Evolutionary conservation across 2,888 invertebrate genomes (phyloP), one percentile per base, ranked within the genome.

Genomic region (Eupeodes latifasciatus): DNA sequence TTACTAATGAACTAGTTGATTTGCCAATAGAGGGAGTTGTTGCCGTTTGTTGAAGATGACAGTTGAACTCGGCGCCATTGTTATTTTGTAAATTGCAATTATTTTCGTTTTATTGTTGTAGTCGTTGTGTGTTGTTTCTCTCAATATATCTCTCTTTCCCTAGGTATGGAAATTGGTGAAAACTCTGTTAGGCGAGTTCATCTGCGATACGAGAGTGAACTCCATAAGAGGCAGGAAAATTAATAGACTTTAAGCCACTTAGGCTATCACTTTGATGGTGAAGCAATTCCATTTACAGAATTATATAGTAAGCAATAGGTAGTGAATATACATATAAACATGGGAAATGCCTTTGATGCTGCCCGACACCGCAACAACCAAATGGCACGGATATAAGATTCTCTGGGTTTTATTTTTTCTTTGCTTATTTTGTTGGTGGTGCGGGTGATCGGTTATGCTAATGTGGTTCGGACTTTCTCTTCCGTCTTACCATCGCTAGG

Each of bases 381-480:
- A 55, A 40, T 4, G 5, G 4, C 40, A 55, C 40, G 53, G 55
- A 72, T 71, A 64, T n/a, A 59, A 72, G 47, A 77, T 72, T 81
- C 61, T 55, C 66, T 27, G 19, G 16, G 19, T 19, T 57, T 55
- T 51, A 12, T n/a, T 51, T 49, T 11, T 19, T 40, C 11, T 40
- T 40, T 44, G 16, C 5, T 71, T 19, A 27, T 51, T 19, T 34
- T 49, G 10, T 74, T 44, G 66, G 61, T 55, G 62, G 69, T 81
- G 84, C 76, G 79, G 84, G 83, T 83, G 86, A 83, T 81, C 77
- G 81, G 71, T 53, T 55, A 77, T 74, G 74, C 64, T 83, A 78
- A 82, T 86, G 78, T 75, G 55, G 51, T 75, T 19, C n/a, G 79
- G 62, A 83, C 86, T 86, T 86, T 86, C 86, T 86, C 75, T 86